A percentile compares a stretch with the other conserved stretches of the same genome.
Evolutionary conservation across 2,113 vertebrate species (phyloP).

Genomic region (Malurus elegans): DNA sequence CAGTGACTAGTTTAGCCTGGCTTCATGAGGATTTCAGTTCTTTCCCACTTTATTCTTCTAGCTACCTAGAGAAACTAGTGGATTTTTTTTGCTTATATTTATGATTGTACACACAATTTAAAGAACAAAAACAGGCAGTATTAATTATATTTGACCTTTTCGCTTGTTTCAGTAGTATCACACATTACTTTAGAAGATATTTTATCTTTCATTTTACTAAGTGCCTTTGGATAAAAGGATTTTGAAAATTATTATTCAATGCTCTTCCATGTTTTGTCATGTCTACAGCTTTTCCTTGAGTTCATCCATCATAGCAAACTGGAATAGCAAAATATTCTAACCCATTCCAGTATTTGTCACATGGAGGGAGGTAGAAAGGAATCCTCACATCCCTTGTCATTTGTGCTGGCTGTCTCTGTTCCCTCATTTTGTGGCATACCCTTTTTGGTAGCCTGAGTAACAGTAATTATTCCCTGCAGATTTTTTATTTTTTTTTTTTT

Average conservation of each 20-base stretch:
- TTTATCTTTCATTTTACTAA: not conserved
- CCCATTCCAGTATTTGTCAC: not conserved
- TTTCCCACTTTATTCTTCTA: not conserved
- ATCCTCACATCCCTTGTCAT: not conserved
- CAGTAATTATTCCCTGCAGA: not conserved
- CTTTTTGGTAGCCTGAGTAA: not conserved
- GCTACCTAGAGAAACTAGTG: not conserved
- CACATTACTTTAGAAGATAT: not conserved
- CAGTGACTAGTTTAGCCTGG: not conserved
- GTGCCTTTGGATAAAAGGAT: not conserved
- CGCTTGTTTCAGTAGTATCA: not conserved
- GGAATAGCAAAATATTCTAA: not conserved
- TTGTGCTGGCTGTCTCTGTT: not conserved
- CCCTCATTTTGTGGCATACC: fast-evolving
- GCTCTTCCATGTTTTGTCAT: not conserved
- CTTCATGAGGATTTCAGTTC: not conserved
- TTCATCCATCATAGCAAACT: not conserved
- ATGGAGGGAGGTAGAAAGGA: not conserved
- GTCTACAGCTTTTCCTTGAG: not conserved
- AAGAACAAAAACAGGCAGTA: not conserved
- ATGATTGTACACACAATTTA: not conserved
- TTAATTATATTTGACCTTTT: not conserved
- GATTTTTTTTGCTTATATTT: not conserved
- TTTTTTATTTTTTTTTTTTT: not conserved
- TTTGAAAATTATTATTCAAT: not conserved